phyloP scores from a whole-genome alignment of 2,888 invertebrate species.

The Acrocera orbiculus region DNA sequence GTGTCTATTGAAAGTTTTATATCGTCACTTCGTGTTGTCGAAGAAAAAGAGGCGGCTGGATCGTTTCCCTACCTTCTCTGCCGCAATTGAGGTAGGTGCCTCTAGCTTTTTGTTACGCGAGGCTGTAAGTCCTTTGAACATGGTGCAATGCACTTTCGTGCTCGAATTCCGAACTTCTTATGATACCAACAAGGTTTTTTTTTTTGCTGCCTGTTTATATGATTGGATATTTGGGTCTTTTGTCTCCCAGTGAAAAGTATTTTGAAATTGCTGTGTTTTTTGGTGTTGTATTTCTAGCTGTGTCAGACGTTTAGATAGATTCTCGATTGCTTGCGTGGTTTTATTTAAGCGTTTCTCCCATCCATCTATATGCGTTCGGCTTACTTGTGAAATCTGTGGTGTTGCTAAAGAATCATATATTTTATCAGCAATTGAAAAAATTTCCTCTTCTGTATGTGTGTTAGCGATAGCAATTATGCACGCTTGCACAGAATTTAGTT shows the following conservation, averaged over 20 bases:
- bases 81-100: background rate
- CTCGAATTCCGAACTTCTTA: background rate
- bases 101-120: background rate
- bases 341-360: background rate
- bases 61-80: background rate
- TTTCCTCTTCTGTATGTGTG: background rate
- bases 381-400: background rate
- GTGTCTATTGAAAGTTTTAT: background rate
- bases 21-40: background rate
- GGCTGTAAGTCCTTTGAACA: background rate
- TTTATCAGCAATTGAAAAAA: constrained; percentile 3
- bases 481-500: background rate
- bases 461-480: background rate
- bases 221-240: background rate
- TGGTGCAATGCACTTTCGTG: background rate
- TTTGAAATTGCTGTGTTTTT: background rate
- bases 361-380: no score
- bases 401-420: constrained; percentile 1
- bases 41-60: background rate
- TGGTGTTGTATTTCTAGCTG: background rate
- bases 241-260: background rate
- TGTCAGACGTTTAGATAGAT: background rate
- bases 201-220: background rate
- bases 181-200: background rate
- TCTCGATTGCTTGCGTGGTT: background rate